Conservation (phyloP, 2,888 invertebrate species). For the Andrena dorsata region DNA sequence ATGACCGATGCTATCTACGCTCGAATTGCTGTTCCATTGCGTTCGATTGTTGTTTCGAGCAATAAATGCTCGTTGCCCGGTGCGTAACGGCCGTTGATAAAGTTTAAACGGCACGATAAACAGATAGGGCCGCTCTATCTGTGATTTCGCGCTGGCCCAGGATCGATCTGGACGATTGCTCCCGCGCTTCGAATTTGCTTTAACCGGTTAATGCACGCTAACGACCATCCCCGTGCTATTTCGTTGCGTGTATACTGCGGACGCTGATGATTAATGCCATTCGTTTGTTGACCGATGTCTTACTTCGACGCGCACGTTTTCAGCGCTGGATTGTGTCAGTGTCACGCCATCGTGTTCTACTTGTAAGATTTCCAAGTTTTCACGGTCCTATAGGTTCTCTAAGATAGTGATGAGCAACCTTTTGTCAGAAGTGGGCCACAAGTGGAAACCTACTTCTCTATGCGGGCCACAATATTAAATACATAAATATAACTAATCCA, state of each 20-base stretch:
- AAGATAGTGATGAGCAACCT: too few relatives aligned
- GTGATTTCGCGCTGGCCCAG: conserved; percentile 39
- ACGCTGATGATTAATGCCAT: conserved; percentile 41
- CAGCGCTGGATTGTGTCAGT: too few relatives aligned
- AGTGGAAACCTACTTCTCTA: too few relatives aligned
- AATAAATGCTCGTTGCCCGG: conserved; percentile 78
- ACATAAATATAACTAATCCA: too few relatives aligned
- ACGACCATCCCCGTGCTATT: conserved; percentile 23
- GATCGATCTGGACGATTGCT: conserved; percentile 37
- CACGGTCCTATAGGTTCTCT: too few relatives aligned
- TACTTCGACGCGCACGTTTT: background rate
- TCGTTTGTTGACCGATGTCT: conserved; percentile 20
- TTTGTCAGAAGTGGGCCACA: too few relatives aligned
- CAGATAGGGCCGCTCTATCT: conserved; percentile 23
- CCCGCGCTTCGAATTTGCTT: conserved; percentile 37
- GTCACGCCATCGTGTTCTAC: too few relatives aligned
- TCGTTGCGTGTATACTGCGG: conserved; percentile 16
- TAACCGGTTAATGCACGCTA: conserved; percentile 35
- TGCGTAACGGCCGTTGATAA: conserved; percentile 77
- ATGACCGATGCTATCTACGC: conserved; percentile 72
- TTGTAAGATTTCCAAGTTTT: too few relatives aligned
- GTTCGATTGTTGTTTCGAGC: conserved; percentile 75
- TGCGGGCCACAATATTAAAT: too few relatives aligned
- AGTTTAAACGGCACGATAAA: conserved; percentile 76
- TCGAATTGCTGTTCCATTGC: conserved; percentile 75